phyloP scores from a whole-genome alignment of 2,888 invertebrate species.

The Keiferia lycopersicella region DNA sequence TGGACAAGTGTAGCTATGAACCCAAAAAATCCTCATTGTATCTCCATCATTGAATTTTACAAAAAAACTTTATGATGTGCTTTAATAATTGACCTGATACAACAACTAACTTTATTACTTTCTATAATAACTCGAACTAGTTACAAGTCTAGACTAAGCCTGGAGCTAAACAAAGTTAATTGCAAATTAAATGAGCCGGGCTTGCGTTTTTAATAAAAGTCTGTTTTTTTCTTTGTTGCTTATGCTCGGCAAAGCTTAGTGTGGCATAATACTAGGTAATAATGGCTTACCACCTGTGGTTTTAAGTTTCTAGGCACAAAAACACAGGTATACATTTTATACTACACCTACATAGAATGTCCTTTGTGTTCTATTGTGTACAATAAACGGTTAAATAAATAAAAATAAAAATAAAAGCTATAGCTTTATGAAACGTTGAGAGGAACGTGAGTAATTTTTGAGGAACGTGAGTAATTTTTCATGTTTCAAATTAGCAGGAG shows the following conservation, averaged over 20 bases:
- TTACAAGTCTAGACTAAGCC: slow-evolving; percentile 10
- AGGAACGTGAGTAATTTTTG: too few species aligned
- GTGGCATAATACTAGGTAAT: background rate
- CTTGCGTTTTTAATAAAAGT: background rate
- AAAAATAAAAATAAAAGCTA: too few species aligned
- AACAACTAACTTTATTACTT: background rate
- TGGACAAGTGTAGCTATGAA: too few species aligned
- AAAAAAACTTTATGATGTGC: background rate
- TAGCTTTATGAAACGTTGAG: too few species aligned
- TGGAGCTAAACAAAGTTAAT: slow-evolving; percentile 7
- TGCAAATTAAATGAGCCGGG: slow-evolving; percentile 1
- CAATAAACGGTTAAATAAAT: too few species aligned
- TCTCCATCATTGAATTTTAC: too few species aligned
- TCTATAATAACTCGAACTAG: slow-evolving; percentile 8
- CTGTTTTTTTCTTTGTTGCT: background rate
- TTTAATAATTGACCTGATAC: background rate
- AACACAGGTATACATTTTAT: background rate
- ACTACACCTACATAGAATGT: too few species aligned
- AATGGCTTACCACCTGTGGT: slow-evolving; percentile 2
- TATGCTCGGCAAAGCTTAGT: background rate
- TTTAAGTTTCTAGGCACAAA: background rate
- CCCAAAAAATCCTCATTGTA: too few species aligned
- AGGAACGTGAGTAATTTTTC: too few species aligned
- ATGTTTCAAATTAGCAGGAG: too few species aligned
- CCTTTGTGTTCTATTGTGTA: too few species aligned